Conservation (phyloP, 1,140 invertebrate genomes). For the Drusus annulatus region DNA sequence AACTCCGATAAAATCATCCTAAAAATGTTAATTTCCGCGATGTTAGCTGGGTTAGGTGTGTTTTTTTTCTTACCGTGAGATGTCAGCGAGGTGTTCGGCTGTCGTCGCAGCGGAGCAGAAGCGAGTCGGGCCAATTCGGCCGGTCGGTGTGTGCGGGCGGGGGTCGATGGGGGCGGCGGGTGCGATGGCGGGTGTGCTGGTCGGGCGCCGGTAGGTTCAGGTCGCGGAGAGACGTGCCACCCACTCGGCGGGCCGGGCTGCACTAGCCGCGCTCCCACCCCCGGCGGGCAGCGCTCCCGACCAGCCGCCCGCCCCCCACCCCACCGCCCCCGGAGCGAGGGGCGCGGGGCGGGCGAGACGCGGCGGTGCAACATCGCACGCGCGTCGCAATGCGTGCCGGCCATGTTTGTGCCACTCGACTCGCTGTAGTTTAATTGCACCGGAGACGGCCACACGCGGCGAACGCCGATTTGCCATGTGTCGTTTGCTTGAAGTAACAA, state of each 20-base stretch:
- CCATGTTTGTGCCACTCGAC: too few relatives aligned
- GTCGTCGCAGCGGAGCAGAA: not conserved
- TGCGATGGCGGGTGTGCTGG: too few relatives aligned
- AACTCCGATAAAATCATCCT: too few relatives aligned
- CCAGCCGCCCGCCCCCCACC: conserved; percentile 40
- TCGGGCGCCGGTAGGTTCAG: not conserved
- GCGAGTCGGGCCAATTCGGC: not conserved
- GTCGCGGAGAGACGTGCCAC: conserved; percentile 52
- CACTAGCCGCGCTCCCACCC: conserved; percentile 52
- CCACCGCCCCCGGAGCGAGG: conserved; percentile 1
- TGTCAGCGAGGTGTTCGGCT: conserved; percentile 12
- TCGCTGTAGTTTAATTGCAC: too few relatives aligned
- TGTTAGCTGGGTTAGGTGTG: not conserved
- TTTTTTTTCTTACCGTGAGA: conserved; percentile 21
- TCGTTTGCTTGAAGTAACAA: too few relatives aligned
- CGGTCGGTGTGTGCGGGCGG: not conserved
- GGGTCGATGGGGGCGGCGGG: conserved; percentile 5
- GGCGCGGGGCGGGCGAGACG: not conserved
- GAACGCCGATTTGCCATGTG: too few relatives aligned
- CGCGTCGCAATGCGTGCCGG: not conserved
- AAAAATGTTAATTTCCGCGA: too few relatives aligned
- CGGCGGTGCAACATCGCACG: not conserved
- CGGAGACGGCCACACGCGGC: too few relatives aligned
- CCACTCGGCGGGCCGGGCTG: conserved; percentile 56
- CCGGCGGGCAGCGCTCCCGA: conserved; percentile 35